These are phyloP conservation scores for Ariolimax columbianus DNA, from an alignment of 2,888 invertebrate genomes.

Conservation along the genomic window DNA sequence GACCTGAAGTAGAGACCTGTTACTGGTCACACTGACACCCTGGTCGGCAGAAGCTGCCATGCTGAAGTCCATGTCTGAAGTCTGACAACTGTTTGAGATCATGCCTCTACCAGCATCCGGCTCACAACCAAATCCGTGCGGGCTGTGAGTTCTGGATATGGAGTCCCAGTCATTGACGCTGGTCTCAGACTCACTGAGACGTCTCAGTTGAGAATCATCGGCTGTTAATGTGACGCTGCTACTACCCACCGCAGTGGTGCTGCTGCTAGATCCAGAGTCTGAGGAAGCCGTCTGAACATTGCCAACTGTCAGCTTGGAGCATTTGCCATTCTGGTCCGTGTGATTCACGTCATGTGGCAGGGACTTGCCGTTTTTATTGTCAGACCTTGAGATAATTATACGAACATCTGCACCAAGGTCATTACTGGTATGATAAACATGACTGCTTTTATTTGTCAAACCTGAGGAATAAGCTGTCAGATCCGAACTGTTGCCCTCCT, in stretches of 20 bases:
- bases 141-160: conserved; percentile 38
- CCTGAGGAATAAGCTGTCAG: not conserved
- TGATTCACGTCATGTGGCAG: not conserved
- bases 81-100: conserved; percentile 29
- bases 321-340: not conserved
- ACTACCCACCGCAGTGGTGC: conserved; percentile 34
- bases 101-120: not conserved
- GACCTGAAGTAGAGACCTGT: not conserved
- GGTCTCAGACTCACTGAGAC: conserved; percentile 26
- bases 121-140: not conserved
- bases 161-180: conserved; percentile 38
- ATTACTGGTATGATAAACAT: not conserved
- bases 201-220: not conserved
- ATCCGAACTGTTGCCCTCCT: not conserved
- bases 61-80: conserved; percentile 29
- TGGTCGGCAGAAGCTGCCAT: conserved; percentile 19
- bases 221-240: conserved; percentile 1
- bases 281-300: conserved; percentile 27
- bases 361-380: not conserved
- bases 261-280: conserved; percentile 46
- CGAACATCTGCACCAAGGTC: conserved; percentile 9
- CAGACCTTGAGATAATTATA: conserved; percentile 39
- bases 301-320: conserved; percentile 15
- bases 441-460: not conserved
- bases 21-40: not conserved